These are phyloP conservation scores for Ferdinandea cuprea DNA, from an alignment of 2,888 invertebrate genomes.

Conservation along the genomic window DNA sequence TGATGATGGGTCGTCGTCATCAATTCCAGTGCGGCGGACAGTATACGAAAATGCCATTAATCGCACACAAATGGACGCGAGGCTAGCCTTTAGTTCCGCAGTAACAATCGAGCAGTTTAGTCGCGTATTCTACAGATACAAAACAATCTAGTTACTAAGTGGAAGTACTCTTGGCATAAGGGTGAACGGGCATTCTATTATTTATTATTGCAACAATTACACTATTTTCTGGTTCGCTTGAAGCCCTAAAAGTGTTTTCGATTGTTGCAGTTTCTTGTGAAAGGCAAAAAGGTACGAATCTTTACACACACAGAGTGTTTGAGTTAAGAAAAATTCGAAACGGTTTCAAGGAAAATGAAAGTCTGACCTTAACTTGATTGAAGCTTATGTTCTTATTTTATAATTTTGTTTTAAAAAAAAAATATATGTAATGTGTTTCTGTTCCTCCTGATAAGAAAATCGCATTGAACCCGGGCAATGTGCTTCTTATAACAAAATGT, in stretches of 20 bases:
- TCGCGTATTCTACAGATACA: slow-evolving; percentile 32
- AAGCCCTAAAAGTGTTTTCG: slow-evolving; percentile 59
- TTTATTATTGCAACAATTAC: neutral
- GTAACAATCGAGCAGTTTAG: slow-evolving; percentile 68
- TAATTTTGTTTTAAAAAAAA: neutral
- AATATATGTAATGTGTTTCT: neutral
- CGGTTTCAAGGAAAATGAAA: slow-evolving; percentile 50
- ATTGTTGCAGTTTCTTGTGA: neutral
- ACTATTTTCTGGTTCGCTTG: slow-evolving; percentile 14
- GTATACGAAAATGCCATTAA: slow-evolving; percentile 38
- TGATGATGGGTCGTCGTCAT: slow-evolving; percentile 51
- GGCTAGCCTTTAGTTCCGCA: slow-evolving; percentile 67
- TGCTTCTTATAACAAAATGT: neutral
- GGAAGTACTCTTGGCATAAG: slow-evolving; percentile 41
- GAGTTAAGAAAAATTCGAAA: neutral
- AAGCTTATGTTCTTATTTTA: slow-evolving; percentile 9
- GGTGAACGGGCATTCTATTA: slow-evolving; percentile 41
- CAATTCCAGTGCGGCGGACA: slow-evolving; percentile 56
- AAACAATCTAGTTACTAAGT: slow-evolving; percentile 62
- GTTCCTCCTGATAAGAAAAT: slow-evolving; percentile 63
- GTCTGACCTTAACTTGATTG: slow-evolving; percentile 54
- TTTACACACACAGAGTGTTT: neutral
- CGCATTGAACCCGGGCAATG: slow-evolving; percentile 13
- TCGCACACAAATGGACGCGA: slow-evolving; percentile 46
- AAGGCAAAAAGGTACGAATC: neutral